These are phyloP conservation scores for Spilarctia lutea DNA, from an alignment of 2,888 invertebrate genomes.

Conservation along the genomic window DNA sequence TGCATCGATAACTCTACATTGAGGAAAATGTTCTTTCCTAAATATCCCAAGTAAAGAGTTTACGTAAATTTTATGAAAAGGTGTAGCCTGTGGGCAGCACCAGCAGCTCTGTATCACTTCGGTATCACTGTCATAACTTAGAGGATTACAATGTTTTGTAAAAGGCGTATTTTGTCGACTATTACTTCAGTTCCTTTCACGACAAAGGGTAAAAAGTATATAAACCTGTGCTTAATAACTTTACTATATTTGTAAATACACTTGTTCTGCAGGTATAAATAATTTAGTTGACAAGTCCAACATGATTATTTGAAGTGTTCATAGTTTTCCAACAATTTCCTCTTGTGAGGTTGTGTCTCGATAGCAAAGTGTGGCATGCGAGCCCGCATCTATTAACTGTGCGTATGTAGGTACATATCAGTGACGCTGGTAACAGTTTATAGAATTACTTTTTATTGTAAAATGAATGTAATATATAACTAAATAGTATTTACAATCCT, in stretches of 20 bases:
- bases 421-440: neutral
- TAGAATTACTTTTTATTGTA: neutral
- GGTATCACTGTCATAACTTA: neutral
- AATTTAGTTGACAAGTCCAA: neutral
- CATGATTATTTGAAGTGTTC: constrained; percentile 7
- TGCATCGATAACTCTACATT: neutral
- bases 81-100: neutral
- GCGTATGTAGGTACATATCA: neutral
- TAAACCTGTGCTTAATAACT: too few relatives aligned
- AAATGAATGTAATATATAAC: neutral
- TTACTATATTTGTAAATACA: neutral
- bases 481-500: neutral
- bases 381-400: constrained; percentile 16
- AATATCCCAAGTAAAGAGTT: neutral
- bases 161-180: neutral
- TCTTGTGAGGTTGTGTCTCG: neutral
- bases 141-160: neutral
- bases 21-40: neutral
- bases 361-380: constrained; percentile 12
- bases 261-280: neutral
- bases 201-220: too few relatives aligned
- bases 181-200: neutral
- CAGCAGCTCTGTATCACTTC: neutral
- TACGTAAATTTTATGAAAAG: neutral
- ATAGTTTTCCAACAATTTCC: constrained; percentile 18